Evolutionary conservation across 2,888 invertebrate genomes (phyloP).

Genomic region (Leptothorax acervorum): DNA sequence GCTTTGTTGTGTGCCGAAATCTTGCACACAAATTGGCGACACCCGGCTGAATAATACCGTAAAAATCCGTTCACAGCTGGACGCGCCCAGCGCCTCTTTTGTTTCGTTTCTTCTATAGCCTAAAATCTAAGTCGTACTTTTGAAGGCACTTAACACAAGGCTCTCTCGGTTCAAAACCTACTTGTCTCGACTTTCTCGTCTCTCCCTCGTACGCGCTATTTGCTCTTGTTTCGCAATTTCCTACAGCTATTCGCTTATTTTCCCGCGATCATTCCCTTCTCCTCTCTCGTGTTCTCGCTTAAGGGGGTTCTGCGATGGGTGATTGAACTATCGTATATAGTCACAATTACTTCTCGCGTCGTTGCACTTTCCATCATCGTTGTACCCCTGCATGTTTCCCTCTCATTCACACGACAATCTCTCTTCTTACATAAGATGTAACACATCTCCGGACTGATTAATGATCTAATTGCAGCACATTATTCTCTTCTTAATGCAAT

Average conservation of each 20-base stretch:
- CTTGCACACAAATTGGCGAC: slow-evolving; percentile 57
- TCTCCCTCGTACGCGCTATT: slow-evolving; percentile 70
- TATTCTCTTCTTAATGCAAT: slow-evolving; percentile 52
- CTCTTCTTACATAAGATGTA: slow-evolving; percentile 29
- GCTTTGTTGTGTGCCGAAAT: neutral
- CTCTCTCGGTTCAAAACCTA: slow-evolving; percentile 84
- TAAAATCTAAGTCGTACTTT: slow-evolving; percentile 84
- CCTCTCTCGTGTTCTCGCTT: slow-evolving; percentile 23
- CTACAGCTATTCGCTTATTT: slow-evolving; percentile 60
- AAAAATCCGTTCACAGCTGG: slow-evolving; percentile 82
- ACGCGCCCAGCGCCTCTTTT: slow-evolving; percentile 84
- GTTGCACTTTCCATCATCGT: slow-evolving; percentile 12
- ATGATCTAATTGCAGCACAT: slow-evolving; percentile 46
- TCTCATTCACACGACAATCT: slow-evolving; percentile 29
- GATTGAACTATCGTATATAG: slow-evolving; percentile 37
- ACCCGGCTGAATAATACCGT: slow-evolving; percentile 80
- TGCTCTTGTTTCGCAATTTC: slow-evolving; percentile 54
- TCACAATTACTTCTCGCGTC: slow-evolving; percentile 16
- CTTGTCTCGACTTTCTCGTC: slow-evolving; percentile 70
- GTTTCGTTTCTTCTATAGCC: slow-evolving; percentile 74
- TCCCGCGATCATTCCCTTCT: slow-evolving; percentile 56
- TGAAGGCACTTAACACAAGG: slow-evolving; percentile 86
- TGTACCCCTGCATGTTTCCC: slow-evolving; percentile 33
- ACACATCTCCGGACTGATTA: slow-evolving; percentile 25
- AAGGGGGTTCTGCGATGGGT: slow-evolving; percentile 29